A percentile compares a stretch with the other conserved stretches of the same genome.
These are phyloP conservation scores for Trichechus manatus DNA, from an alignment of 2,113 vertebrate species.

Conservation along the genomic window DNA sequence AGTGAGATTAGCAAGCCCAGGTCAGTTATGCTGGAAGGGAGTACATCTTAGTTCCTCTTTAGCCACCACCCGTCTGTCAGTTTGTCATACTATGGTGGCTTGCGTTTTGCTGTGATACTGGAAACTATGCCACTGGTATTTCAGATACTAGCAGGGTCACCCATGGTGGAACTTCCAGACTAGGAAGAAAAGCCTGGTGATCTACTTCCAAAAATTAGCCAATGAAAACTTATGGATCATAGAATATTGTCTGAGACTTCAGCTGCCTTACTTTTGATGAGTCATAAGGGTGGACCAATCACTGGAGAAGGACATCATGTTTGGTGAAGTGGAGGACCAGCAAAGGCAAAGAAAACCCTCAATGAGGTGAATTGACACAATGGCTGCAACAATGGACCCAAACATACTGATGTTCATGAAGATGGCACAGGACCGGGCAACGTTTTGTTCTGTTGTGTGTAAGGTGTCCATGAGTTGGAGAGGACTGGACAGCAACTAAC, in stretches of 20 bases:
- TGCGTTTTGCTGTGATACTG: background rate
- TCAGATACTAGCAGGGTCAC: background rate
- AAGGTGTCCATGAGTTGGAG: too few species aligned
- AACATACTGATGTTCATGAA: background rate
- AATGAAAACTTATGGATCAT: background rate
- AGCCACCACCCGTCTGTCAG: background rate
- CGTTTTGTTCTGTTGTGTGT: background rate
- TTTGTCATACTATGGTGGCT: background rate
- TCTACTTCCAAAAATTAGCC: background rate
- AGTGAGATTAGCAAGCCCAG: background rate
- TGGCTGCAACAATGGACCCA: background rate
- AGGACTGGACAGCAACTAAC: background rate
- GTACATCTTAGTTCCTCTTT: background rate
- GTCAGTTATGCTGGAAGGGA: background rate
- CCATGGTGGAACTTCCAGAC: background rate
- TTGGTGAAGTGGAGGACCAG: background rate
- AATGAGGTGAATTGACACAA: background rate
- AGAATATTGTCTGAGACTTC: background rate
- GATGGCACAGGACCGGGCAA: background rate
- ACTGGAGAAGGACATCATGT: background rate
- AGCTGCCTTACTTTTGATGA: background rate
- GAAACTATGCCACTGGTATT: background rate
- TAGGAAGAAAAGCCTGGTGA: background rate
- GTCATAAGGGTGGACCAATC: background rate
- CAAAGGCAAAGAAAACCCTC: background rate